These are phyloP conservation scores for Aurelia sp. DNA, from an alignment of 30 jellyfish, hydroid and myxozoan species.

Conservation along the genomic window DNA sequence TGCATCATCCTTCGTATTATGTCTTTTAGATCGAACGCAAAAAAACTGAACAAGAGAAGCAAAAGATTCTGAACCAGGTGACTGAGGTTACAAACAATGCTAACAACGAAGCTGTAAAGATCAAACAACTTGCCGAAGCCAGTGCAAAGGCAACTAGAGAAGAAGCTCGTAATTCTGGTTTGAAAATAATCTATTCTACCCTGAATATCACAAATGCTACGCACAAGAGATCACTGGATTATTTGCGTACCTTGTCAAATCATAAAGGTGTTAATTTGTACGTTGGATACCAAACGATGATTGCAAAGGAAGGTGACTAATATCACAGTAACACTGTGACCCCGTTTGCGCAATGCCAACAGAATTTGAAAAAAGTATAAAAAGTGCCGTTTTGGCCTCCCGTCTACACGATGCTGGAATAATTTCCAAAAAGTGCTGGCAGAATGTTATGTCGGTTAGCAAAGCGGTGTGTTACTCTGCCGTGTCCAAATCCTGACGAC, in stretches of 20 bases:
- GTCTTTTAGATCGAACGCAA: constrained; percentile 44
- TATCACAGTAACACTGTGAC: too few relatives aligned
- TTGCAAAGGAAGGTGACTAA: constrained; percentile 47
- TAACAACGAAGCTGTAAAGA: constrained; percentile 19
- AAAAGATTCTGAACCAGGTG: constrained; percentile 24
- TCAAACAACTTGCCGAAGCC: constrained; percentile 57
- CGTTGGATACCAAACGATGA: constrained; percentile 57
- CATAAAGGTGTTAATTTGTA: constrained; percentile 38
- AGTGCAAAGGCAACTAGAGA: constrained; percentile 50
- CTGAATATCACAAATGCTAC: constrained; percentile 44
- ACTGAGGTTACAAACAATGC: constrained; percentile 60
- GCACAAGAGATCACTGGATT: constrained; percentile 66
- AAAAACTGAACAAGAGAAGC: constrained; percentile 54
- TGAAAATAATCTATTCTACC: constrained; percentile 40
- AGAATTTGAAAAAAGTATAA: too few relatives aligned
- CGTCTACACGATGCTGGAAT: too few relatives aligned
- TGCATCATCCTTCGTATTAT: too few relatives aligned
- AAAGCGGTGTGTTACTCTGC: too few relatives aligned
- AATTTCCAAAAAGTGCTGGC: too few relatives aligned
- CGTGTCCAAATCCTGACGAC: too few relatives aligned
- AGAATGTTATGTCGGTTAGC: too few relatives aligned
- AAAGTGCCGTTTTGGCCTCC: too few relatives aligned
- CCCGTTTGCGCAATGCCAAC: too few relatives aligned
- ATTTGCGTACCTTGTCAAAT: constrained; percentile 44
- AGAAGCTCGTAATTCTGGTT: constrained; percentile 73